phyloP scores from a whole-genome alignment of 2,888 invertebrate genomes.

The Eledona agricola region DNA sequence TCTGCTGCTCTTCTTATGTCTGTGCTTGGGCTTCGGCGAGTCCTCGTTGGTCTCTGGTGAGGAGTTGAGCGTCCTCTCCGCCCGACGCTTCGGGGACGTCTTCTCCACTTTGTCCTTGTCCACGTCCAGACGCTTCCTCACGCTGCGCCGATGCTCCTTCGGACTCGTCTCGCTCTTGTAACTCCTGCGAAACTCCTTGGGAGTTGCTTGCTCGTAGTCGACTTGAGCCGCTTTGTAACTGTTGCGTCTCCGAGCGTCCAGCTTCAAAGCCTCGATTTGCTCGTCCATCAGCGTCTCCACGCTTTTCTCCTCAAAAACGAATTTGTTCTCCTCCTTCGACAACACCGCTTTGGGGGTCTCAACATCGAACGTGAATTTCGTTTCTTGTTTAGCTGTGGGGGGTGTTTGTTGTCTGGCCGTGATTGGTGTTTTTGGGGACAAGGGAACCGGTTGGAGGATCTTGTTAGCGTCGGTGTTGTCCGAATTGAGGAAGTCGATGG shows the following conservation, averaged over 20 bases:
- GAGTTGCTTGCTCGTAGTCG: constrained; percentile 56
- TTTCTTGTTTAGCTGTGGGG: constrained; percentile 64
- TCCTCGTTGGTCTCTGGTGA: constrained; percentile 55
- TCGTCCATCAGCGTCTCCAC: constrained; percentile 58
- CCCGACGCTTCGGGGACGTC: constrained; percentile 53
- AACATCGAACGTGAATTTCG: constrained; percentile 67
- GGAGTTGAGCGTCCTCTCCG: constrained; percentile 50
- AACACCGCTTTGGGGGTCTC: constrained; percentile 46
- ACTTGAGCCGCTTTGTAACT: constrained; percentile 58
- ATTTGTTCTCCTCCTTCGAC: constrained; percentile 24
- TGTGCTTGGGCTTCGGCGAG: constrained; percentile 59
- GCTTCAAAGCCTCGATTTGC: constrained; percentile 56
- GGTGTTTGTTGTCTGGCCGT: constrained; percentile 58
- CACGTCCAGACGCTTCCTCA: constrained; percentile 50
- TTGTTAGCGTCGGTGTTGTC: constrained; percentile 55
- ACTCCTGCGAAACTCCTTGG: no score
- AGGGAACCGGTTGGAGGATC: constrained; percentile 55
- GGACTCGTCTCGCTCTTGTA: constrained; percentile 50
- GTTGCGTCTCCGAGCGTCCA: constrained; percentile 57
- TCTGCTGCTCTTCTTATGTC: constrained; percentile 55
- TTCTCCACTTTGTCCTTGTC: constrained; percentile 50
- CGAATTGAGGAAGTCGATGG: constrained; percentile 56
- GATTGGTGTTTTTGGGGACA: constrained; percentile 59
- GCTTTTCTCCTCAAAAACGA: constrained; percentile 44
- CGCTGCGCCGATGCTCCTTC: constrained; percentile 50